Conservation (phyloP, 2,888 invertebrate genomes). For the Acrocera orbiculus region DNA sequence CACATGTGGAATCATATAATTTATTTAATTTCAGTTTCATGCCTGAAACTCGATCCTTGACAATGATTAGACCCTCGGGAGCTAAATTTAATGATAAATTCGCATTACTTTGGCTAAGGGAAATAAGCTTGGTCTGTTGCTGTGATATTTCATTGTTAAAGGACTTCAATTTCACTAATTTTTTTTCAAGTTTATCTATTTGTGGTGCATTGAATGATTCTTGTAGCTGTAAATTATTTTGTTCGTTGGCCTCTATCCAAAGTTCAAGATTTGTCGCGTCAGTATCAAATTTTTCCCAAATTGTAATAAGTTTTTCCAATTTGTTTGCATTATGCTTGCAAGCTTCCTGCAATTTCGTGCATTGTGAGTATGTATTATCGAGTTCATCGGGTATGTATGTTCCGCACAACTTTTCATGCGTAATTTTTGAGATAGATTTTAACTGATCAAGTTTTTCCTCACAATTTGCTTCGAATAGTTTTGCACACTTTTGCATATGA, state of each 20-base stretch:
- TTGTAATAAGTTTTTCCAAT: slow-evolving; percentile 56
- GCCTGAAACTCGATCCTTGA: slow-evolving; percentile 54
- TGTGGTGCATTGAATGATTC: slow-evolving; percentile 49
- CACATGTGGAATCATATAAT: slow-evolving; percentile 57
- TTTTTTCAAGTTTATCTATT: slow-evolving; percentile 56
- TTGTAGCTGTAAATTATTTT: slow-evolving; percentile 38
- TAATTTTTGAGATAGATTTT: slow-evolving; percentile 53
- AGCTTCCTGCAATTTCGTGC: slow-evolving; percentile 67
- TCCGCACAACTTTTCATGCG: slow-evolving; percentile 56
- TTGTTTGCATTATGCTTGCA: slow-evolving; percentile 62
- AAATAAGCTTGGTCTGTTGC: slow-evolving; percentile 66
- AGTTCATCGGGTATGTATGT: slow-evolving; percentile 67
- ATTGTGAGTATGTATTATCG: slow-evolving; percentile 64
- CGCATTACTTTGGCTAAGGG: slow-evolving; percentile 62
- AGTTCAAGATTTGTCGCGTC: slow-evolving; percentile 57
- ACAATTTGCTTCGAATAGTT: slow-evolving; percentile 58
- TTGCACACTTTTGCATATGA: slow-evolving; percentile 52
- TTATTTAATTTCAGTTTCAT: slow-evolving; percentile 57
- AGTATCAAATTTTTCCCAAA: slow-evolving; percentile 67
- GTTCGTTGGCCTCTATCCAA: slow-evolving; percentile 57
- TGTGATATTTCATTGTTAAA: slow-evolving; percentile 71
- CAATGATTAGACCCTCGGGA: slow-evolving; percentile 52
- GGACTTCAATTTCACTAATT: slow-evolving; percentile 57
- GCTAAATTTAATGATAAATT: slow-evolving; percentile 58
- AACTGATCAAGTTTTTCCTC: slow-evolving; percentile 57